A percentile compares a stretch with the other conserved stretches of the same genome.
These are phyloP conservation scores for Athene noctua DNA, from an alignment of 2,113 vertebrate species.

Conservation along the genomic window DNA sequence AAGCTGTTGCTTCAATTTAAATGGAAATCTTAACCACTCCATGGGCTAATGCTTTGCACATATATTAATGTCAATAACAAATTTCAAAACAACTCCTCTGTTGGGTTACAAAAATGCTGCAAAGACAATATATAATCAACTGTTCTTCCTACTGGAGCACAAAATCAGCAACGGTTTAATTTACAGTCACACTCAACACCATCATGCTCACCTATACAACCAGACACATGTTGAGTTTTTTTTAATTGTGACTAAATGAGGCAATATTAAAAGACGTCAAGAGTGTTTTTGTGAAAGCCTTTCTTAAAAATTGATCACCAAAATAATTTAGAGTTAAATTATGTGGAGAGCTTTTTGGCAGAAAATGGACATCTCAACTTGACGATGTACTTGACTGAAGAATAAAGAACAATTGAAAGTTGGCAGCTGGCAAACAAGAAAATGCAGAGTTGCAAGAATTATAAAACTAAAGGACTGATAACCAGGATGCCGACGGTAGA, in stretches of 20 bases:
- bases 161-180: neutral
- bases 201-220: neutral
- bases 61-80: neutral
- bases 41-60: neutral
- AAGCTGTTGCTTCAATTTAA: neutral
- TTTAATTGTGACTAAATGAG: neutral
- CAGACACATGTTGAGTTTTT: neutral
- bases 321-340: neutral
- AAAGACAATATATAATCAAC: neutral
- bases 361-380: too few species aligned
- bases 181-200: neutral
- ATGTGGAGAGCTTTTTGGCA: too few species aligned
- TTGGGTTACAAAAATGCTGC: neutral
- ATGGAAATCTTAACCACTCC: neutral
- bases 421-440: too few species aligned
- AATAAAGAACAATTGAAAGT: too few species aligned
- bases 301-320: neutral
- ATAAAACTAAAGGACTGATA: too few species aligned
- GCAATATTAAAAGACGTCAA: neutral
- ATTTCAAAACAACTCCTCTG: neutral
- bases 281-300: neutral
- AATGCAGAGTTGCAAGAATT: too few species aligned
- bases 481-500: too few species aligned
- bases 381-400: too few species aligned
- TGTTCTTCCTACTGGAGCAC: neutral